phyloP scores from a whole-genome alignment of 2,888 invertebrate genomes.

The Cyclophora punctaria region DNA sequence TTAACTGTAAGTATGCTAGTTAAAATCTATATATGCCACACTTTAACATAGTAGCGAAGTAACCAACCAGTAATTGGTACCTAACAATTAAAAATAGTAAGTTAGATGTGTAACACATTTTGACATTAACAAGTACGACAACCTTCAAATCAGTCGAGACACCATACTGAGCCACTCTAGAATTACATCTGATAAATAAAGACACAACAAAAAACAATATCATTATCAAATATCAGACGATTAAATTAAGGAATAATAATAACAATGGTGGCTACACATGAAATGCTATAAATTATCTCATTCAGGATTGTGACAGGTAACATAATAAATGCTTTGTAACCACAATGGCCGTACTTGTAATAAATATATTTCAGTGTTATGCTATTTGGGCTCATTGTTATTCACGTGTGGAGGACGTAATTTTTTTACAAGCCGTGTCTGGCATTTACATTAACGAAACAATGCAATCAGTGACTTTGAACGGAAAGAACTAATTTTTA shows the following conservation, averaged over 20 bases:
- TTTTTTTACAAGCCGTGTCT: conserved; percentile 35
- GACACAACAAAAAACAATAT: no score
- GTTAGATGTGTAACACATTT: no score
- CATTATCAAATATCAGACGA: no score
- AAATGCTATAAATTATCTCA: conserved; percentile 10
- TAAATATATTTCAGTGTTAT: conserved; percentile 15
- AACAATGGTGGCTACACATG: neutral
- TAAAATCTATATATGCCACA: no score
- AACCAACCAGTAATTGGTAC: no score
- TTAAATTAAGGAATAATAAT: no score
- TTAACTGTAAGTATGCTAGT: neutral
- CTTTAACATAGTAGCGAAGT: no score
- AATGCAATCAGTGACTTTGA: conserved; percentile 34
- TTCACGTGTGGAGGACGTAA: conserved; percentile 38
- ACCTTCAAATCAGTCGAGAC: no score
- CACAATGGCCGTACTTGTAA: conserved; percentile 16
- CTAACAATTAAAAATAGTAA: no score
- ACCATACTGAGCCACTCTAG: no score
- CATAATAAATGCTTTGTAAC: conserved; percentile 15
- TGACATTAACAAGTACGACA: no score
- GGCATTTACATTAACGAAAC: conserved; percentile 30
- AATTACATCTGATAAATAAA: no score
- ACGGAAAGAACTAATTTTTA: conserved; percentile 44
- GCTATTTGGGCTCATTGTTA: conserved; percentile 31
- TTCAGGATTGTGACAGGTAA: conserved; percentile 10